Base-by-base conservation (phyloP, 2,113 vertebrate species). In the Coturnix japonica region DNA sequence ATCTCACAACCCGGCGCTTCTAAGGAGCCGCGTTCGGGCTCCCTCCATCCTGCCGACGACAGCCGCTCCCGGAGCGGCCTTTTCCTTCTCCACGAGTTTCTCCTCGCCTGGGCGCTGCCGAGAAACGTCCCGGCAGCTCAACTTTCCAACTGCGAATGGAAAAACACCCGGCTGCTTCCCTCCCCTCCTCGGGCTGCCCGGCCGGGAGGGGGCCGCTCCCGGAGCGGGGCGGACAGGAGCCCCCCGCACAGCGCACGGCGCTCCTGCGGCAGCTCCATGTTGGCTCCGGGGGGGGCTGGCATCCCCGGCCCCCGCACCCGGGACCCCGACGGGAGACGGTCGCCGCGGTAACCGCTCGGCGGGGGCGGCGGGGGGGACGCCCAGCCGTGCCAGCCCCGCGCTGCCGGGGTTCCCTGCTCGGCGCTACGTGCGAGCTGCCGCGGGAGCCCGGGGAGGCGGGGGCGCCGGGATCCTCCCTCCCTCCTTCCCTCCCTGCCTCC, bases 261-360 rank as follows among this genome's bases (percentile, higher is more conserved):
- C 56, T 81, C 92, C 88, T 73, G 88, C 85, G 64, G 70, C 92
- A 53, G 56, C 87, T 91, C 90, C 90, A 80, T 94, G 64, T 92
- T 88, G 80, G 70, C 92, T 10, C 47, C 18, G 6, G 7, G 14
- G 23, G 39, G 23, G 39, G 41, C 26, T 81, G 93, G 96, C 93
- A 92, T 93, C 97, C 97, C 97, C 96, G 94, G 92, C 89, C 90
- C 85, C 82, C 80, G 78, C 90, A 86, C 87, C 61, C 93, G 82
- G 90, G 88, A 94, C 85, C 95, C 93, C 4, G 93, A 95, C 49
- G 81, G 35, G 85, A 96, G 93, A 95, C 96, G 96, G 89, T 91
- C 77, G 93, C 96, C 74, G 77, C 94, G 87, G 96, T 94, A 95
- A 95, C 89, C 5, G 8, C 71, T 37, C 76, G 43, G 43, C 6